A percentile compares a stretch with the other conserved stretches of the same genome.
These are phyloP conservation scores for Dolichopus griseipennis DNA, from an alignment of 2,888 invertebrate species.

Conservation along the genomic window DNA sequence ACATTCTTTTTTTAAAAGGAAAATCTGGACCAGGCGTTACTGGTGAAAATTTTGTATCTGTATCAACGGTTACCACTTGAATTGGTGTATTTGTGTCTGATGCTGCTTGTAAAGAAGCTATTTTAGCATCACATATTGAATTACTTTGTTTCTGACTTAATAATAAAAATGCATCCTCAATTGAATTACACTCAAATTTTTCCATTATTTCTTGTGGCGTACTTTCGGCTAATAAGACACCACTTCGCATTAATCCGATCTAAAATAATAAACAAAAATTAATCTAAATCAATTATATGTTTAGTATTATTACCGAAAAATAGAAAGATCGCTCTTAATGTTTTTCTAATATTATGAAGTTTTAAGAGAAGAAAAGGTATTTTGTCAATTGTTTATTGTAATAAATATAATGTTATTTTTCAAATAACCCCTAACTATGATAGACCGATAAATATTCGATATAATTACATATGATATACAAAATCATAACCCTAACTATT, in stretches of 20 bases:
- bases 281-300: no score
- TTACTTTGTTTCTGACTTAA: slow-evolving; percentile 54
- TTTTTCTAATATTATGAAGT: no score
- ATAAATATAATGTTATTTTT: no score
- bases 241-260: slow-evolving; percentile 86
- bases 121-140: slow-evolving; percentile 30
- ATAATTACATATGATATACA: neutral
- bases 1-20: slow-evolving; percentile 8
- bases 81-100: neutral
- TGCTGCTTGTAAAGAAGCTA: neutral
- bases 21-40: slow-evolving; percentile 13
- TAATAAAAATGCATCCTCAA: slow-evolving; percentile 83
- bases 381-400: no score
- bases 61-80: slow-evolving; percentile 32
- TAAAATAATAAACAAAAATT: slow-evolving; percentile 33
- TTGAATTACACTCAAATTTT: slow-evolving; percentile 58
- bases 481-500: neutral
- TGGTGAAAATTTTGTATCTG: slow-evolving; percentile 18
- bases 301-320: no score
- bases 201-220: slow-evolving; percentile 64
- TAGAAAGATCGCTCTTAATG: no score
- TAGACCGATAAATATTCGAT: no score
- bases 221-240: slow-evolving; percentile 76
- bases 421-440: no score
- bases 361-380: no score